These are phyloP conservation scores for Casuarius casuarius DNA, from an alignment of 2,113 vertebrate genomes.

Conservation along the genomic window DNA sequence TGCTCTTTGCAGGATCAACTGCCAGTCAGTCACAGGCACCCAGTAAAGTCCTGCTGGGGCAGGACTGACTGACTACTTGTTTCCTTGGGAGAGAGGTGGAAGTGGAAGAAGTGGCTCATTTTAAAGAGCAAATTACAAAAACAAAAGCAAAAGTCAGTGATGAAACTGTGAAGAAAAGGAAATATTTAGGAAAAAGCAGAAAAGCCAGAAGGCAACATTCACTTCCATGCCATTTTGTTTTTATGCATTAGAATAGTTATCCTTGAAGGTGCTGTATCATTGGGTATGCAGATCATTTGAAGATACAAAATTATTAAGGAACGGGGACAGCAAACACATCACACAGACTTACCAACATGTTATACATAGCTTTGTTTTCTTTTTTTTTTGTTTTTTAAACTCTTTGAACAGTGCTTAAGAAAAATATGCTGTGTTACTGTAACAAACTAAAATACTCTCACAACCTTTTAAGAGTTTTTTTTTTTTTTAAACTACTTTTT, in stretches of 20 bases:
- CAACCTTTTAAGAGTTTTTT: not conserved
- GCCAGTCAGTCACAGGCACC: not conserved
- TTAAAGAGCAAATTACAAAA: conserved; percentile 11
- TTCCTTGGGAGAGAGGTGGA: not conserved
- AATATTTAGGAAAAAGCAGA: not conserved
- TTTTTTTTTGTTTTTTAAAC: not conserved
- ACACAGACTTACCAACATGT: conserved; percentile 32
- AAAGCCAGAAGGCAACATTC: conserved; percentile 7
- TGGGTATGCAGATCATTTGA: conserved; percentile 2
- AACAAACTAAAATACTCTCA: conserved; percentile 60
- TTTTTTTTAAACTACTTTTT: not conserved
- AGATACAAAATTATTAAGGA: conserved; percentile 42
- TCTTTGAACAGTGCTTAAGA: conserved; percentile 60
- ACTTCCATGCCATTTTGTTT: not conserved
- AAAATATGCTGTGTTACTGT: conserved; percentile 52
- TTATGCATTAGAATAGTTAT: conserved; percentile 31
- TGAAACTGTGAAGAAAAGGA: not conserved
- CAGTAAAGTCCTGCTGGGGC: not conserved
- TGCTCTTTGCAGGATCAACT: not conserved
- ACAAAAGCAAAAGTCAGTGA: not conserved
- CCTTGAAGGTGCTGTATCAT: conserved; percentile 42
- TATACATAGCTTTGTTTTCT: not conserved
- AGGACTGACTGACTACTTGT: not conserved
- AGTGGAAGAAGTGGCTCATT: not conserved
- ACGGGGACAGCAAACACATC: conserved; percentile 40